Evolutionary conservation across 2,888 invertebrate species (phyloP), one percentile per base, ranked within the genome.

Genomic region (Apamea monoglypha): DNA sequence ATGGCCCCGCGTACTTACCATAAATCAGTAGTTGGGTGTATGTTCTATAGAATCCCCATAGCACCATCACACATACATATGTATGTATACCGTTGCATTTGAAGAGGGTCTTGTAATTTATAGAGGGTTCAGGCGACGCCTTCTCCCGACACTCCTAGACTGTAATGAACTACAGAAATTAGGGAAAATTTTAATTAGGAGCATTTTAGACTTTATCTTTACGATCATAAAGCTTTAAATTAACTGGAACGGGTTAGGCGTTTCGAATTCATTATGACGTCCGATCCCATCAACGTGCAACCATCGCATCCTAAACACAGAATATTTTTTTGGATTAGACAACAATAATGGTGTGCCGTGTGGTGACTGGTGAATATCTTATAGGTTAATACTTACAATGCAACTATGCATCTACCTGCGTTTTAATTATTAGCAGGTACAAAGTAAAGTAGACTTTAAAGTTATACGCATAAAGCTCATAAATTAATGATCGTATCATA

Each of bases 21-120:
- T 78, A 69, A 64, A 82, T 73, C 63, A 53, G 59, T 70, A 70
- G 56, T 56, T 61, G 12, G 36, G 32, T 50, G 50, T 72, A 29
- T 36, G 32, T 77, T 84, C 59, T 70, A 47, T 40, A 74, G 32
- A 74, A 64, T 69, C n/a, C 69, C n/a, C 18, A 61, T 61, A 73
- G 44, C 47, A 21, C 18, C 47, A 56, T 50, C 12, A 72, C 56
- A 80, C 32, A 59, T 74, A 40, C n/a, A 3, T 53, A 76, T 47
- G n/a, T 74, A 67, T 59, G 56, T 71, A 79, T 36, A 76, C 36
- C 59, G 61, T 69, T 73, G 50, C 78, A 73, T 76, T 84, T 73
- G 59, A 77, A 81, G 74, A 87, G 85, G 85, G 80, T 87, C 76
- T 74, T 56, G 63, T 78, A 78, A 87, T 82, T 87, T 82, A 87